phyloP scores from a whole-genome alignment of 2,888 invertebrate species.

The Chaitophorus viminalis region DNA sequence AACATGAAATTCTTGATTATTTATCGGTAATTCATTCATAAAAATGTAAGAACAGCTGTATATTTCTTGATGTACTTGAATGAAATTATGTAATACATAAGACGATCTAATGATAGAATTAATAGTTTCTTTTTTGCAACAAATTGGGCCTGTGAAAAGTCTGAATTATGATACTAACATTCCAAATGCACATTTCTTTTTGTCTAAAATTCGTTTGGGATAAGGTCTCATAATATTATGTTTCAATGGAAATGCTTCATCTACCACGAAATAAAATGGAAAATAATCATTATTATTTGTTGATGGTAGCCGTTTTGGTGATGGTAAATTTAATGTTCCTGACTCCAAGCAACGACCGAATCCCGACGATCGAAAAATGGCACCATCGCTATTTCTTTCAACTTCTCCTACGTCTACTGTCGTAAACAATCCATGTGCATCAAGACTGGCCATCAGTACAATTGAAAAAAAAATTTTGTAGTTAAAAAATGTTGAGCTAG shows the following conservation, averaged over 20 bases:
- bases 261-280: not conserved
- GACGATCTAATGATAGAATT: not conserved
- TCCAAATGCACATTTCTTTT: conserved; percentile 17
- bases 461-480: conserved; percentile 3
- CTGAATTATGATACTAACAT: conserved; percentile 15
- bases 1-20: not conserved
- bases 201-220: conserved; percentile 7
- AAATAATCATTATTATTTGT: not conserved
- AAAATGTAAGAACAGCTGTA: not conserved
- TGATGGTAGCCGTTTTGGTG: not conserved
- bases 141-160: conserved; percentile 2
- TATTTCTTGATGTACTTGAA: conserved; percentile 6
- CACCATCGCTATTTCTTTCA: conserved; percentile 1
- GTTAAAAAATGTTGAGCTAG: conserved; percentile 7
- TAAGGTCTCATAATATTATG: conserved; percentile 22
- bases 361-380: conserved; percentile 19
- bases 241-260: conserved; percentile 26
- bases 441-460: not conserved
- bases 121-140: conserved; percentile 11
- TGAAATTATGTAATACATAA: conserved; percentile 32
- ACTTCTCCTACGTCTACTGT: conserved; percentile 12
- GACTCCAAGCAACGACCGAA: not conserved
- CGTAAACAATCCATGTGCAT: conserved; percentile 15
- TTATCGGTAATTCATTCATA: not conserved
- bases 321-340: not conserved